Evolutionary conservation across 2,888 invertebrate genomes (phyloP).

Genomic region (Machimus rusticus): DNA sequence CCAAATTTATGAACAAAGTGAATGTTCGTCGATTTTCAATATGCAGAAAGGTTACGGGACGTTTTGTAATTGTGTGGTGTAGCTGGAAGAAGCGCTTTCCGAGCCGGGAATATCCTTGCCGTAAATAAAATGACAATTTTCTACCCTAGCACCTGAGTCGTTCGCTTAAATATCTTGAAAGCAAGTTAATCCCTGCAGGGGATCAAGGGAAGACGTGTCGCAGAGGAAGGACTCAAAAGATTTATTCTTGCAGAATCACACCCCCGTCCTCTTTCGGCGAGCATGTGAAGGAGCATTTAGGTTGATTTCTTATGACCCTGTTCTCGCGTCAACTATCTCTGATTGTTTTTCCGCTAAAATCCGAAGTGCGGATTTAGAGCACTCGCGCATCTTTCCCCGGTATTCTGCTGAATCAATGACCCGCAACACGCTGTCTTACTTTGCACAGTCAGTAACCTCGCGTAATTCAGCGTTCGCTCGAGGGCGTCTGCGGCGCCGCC

Average conservation of each 20-base stretch:
- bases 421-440: slow-evolving; percentile 25
- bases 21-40: not conserved
- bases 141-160: not conserved
- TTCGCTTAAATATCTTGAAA: not conserved
- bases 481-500: not conserved
- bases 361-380: not conserved
- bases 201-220: not conserved
- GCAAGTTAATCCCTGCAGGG: not conserved
- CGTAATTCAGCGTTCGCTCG: not conserved
- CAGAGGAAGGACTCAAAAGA: not conserved
- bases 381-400: not conserved
- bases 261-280: not conserved
- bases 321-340: slow-evolving; percentile 2
- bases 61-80: not conserved
- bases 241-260: not conserved
- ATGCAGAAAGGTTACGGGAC: not conserved
- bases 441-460: not conserved
- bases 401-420: slow-evolving; percentile 31
- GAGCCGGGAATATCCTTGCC: not conserved
- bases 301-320: slow-evolving; percentile 4
- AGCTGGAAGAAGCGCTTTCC: no score
- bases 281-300: not conserved
- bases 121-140: not conserved
- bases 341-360: slow-evolving; percentile 29
- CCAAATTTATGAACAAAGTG: not conserved